Base-by-base conservation (phyloP, 2,888 invertebrate genomes). In the Clivina fossor region DNA sequence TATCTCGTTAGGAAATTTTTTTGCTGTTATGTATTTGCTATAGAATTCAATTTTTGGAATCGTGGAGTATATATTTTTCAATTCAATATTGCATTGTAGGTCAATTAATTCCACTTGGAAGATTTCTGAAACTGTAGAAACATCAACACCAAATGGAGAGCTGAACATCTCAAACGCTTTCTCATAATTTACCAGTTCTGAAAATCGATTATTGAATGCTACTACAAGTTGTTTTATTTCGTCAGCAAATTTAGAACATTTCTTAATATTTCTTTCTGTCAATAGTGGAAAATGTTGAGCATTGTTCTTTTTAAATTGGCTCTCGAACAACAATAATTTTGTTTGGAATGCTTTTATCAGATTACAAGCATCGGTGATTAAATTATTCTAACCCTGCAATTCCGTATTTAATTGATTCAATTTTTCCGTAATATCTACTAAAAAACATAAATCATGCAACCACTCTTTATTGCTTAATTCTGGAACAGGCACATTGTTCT, bases 381-480 rank as follows among this genome's bases (percentile, higher is more conserved):
- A 20, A 18, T 57, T 54, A 47, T 49, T 20, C 48, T 54, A 48
- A 48, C 47, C 46, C 13, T 48, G 54, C 35, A 54, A 54, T 56
- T 48, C 56, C 44, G 50, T 49, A 49, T 43, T 56, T 56, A 56
- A 58, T 49, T 58, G 56, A 56, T 56, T 57, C 24, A 57, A 37
- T 53, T 50, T 56, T 51, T 56, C 43, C 26, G 30, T 41, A 50
- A 57, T 59, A 53, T 59, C 47, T 48, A 59, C 57, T 59, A 59
- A 53, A n/a, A 59, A 59, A 44, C 59, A 57, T 53, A 57, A 57
- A 57, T 53, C 57, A 51, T 51, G 41, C 16, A 56, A 43, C 44
- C 46, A 47, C 46, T 54, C 54, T 32, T 54, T 20, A 58, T 44
- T 58, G n/a, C 44, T 40, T 51, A 58, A 46, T 57, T 58, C 50